Base-by-base conservation (phyloP, 2,888 invertebrate genomes). In the Mongoloraphidia duomilia region DNA sequence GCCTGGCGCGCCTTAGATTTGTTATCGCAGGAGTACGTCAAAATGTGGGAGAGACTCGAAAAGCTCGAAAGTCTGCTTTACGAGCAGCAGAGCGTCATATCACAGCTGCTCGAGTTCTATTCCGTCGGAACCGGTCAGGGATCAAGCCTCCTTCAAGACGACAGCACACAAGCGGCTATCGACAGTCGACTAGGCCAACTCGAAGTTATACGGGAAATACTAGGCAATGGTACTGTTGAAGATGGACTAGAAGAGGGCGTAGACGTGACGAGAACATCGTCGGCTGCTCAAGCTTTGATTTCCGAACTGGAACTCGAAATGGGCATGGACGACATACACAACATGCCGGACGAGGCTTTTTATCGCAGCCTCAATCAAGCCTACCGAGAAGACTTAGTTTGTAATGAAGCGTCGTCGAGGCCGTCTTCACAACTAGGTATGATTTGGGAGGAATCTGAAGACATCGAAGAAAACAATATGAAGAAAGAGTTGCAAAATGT, bases 1-100 rank as follows among this genome's bases (percentile, higher is more conserved):
- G 92, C 93, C 13, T 93, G 92, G 92, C 77, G 91, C 55, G 91
- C 92, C 3, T 73, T 93, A 49, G 92, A 93, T 63, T 74, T 93
- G 47, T 77, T 93, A 35, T 90, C 90, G 38, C 88, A 88, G 61
- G 93, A 93, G 64, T 93, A 92, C 61, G 86, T 91, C 47, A 86
- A 89, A 65, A 93, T 93, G 85, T 93, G 92, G 91, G 87, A 88
- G 61, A 75, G 91, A 41, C 71, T 93, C 52, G 92, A 93, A 62
- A 87, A 91, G 65, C 71, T 93, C 34, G 92, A 93, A 64, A 79
- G 85, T 17, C 75, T 92, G 52, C 76, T 92, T 3, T 80, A 84
- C 65, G 91, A 92, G 63, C 93, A 93, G 65, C 92, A 92, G 65
- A 84, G 86, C 57, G 90, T 92, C 41, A 90, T 93, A 59, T 80